phyloP scores from a whole-genome alignment of 2,797 vertebrate species.

The Anolis apletophallus region DNA sequence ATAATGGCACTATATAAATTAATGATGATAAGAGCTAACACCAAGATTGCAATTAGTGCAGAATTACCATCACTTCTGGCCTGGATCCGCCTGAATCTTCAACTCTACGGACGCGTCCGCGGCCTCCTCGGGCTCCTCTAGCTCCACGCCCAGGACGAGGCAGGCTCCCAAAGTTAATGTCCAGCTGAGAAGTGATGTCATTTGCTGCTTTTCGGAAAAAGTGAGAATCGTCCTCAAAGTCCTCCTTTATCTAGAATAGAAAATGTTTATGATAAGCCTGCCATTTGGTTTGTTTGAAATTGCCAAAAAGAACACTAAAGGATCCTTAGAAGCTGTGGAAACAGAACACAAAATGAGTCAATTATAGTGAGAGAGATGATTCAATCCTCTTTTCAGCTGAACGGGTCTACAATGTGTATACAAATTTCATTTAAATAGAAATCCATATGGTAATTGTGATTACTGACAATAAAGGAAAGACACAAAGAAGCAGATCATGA shows the following conservation, averaged over 20 bases:
- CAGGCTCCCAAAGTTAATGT: slow-evolving; percentile 83
- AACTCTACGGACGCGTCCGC: slow-evolving; percentile 67
- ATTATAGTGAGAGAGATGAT: too few relatives aligned
- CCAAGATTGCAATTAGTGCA: not conserved
- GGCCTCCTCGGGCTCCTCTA: slow-evolving; percentile 75
- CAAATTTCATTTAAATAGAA: not conserved
- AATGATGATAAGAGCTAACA: not conserved
- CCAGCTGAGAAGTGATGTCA: slow-evolving; percentile 82
- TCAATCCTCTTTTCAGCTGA: not conserved
- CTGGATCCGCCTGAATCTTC: slow-evolving; percentile 50
- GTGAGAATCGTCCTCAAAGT: slow-evolving; percentile 72
- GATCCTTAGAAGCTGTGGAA: not conserved
- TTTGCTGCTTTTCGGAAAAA: slow-evolving; percentile 78
- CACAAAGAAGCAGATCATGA: not conserved
- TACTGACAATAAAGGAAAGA: not conserved
- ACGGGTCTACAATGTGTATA: not conserved
- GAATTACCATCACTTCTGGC: slow-evolving; percentile 60
- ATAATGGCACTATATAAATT: too few relatives aligned
- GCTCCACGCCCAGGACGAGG: slow-evolving; percentile 75
- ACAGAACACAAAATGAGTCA: not conserved
- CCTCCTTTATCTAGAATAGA: slow-evolving; percentile 72
- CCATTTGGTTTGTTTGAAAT: not conserved
- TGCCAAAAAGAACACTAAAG: not conserved
- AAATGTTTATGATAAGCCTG: slow-evolving; percentile 21
- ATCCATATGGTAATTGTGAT: not conserved